Conservation (phyloP, 2,888 invertebrate species). For the Cyaniris semiargus region DNA sequence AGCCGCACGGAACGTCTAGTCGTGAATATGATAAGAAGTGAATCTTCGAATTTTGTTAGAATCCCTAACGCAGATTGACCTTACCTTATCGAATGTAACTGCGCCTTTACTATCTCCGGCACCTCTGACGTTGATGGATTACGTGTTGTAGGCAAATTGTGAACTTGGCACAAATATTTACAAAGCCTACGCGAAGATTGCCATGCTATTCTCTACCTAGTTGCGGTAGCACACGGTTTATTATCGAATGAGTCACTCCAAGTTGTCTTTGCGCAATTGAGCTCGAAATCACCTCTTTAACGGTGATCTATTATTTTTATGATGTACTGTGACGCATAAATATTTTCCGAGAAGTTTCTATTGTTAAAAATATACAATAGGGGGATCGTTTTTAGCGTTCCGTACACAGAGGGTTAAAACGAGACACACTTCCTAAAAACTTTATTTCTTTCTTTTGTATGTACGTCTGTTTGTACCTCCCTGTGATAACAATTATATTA, state of each 20-base stretch:
- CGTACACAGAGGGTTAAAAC: neutral
- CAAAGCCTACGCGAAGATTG: conserved; percentile 41
- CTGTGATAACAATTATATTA: too few species aligned
- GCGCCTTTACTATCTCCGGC: conserved; percentile 40
- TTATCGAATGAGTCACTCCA: neutral
- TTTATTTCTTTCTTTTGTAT: neutral
- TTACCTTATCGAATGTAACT: conserved; percentile 5
- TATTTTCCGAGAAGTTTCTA: neutral
- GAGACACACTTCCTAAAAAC: too few species aligned
- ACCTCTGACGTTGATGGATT: conserved; percentile 59
- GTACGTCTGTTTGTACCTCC: too few species aligned
- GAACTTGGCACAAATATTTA: conserved; percentile 56
- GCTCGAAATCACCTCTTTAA: conserved; percentile 27
- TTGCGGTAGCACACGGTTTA: neutral
- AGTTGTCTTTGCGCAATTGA: conserved; percentile 16
- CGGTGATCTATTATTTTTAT: conserved; percentile 16
- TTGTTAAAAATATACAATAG: neutral
- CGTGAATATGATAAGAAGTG: neutral
- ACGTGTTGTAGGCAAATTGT: conserved; percentile 56
- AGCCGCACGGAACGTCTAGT: too few species aligned
- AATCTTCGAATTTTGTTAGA: neutral
- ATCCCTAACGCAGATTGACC: neutral
- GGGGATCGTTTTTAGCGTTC: neutral
- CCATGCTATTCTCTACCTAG: neutral
- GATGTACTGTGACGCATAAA: conserved; percentile 11